Percentiles rank a stretch among this genome's conserved stretches.
Conservation (phyloP, 2,888 invertebrate genomes). For the Schizotus pectinicornis region DNA sequence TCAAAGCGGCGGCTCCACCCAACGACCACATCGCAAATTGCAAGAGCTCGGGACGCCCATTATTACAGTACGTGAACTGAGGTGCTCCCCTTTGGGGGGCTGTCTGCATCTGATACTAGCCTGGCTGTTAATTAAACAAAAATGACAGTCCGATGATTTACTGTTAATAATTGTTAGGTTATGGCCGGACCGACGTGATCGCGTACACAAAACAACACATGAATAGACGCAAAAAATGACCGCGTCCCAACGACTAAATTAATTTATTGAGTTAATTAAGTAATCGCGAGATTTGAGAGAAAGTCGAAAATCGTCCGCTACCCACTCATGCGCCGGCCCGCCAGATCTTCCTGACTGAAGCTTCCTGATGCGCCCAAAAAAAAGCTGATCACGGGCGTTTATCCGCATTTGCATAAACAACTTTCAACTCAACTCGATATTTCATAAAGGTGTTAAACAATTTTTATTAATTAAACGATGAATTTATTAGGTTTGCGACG, state of each 20-base stretch:
- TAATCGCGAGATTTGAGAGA: constrained; percentile 8
- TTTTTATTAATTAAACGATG: constrained; percentile 22
- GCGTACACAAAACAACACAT: background rate
- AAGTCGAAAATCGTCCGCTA: constrained; percentile 2
- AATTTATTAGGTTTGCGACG: constrained; percentile 17
- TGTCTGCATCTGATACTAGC: constrained; percentile 52
- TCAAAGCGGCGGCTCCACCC: constrained; percentile 41
- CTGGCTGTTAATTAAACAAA: constrained; percentile 55
- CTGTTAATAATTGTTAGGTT: constrained; percentile 54
- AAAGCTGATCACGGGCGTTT: constrained; percentile 3
- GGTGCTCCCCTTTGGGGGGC: constrained; percentile 45
- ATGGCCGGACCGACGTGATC: constrained; percentile 12
- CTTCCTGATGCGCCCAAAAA: constrained; percentile 2
- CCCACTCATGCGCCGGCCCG: background rate
- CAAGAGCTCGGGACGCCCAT: constrained; percentile 49
- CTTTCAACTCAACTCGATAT: constrained; percentile 18
- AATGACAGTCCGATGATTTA: constrained; percentile 55
- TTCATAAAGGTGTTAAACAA: constrained; percentile 22
- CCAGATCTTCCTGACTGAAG: constrained; percentile 2
- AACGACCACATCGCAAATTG: constrained; percentile 40
- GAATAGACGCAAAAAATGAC: background rate
- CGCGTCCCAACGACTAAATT: constrained; percentile 2
- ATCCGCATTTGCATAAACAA: constrained; percentile 23
- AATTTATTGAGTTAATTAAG: constrained; percentile 12
- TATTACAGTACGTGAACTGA: constrained; percentile 49